These are phyloP conservation scores for Argyrosomus regius DNA, from an alignment of 2,797 vertebrate species.

Conservation along the genomic window DNA sequence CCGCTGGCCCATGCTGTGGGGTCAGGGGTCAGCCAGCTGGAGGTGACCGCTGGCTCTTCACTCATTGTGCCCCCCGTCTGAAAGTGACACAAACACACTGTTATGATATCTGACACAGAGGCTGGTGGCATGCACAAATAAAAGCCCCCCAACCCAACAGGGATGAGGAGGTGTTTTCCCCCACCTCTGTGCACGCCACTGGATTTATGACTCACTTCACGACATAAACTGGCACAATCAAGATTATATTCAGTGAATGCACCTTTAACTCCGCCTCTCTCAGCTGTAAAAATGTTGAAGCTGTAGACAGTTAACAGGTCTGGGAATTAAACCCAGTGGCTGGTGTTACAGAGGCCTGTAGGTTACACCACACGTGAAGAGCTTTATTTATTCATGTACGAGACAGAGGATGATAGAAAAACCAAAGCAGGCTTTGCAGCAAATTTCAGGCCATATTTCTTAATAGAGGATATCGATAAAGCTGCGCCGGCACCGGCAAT, in stretches of 20 bases:
- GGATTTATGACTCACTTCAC: slow-evolving; percentile 9
- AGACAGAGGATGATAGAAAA: slow-evolving; percentile 12
- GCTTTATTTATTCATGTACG: slow-evolving; percentile 12
- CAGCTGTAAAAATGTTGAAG: background rate
- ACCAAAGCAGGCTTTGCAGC: slow-evolving; percentile 32
- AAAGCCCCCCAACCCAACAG: background rate
- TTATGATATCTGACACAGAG: background rate
- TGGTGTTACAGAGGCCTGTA: slow-evolving; percentile 9
- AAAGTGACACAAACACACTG: slow-evolving; percentile 42
- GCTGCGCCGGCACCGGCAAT: slow-evolving; percentile 31
- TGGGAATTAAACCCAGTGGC: slow-evolving; percentile 9
- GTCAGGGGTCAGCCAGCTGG: slow-evolving; percentile 92
- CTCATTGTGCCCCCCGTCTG: slow-evolving; percentile 94
- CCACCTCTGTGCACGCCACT: background rate
- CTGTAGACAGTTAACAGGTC: slow-evolving; percentile 4
- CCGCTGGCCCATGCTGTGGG: slow-evolving; percentile 88
- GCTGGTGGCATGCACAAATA: background rate
- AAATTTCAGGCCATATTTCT: slow-evolving; percentile 38
- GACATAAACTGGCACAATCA: slow-evolving; percentile 9
- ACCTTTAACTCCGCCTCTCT: background rate
- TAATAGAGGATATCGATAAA: slow-evolving; percentile 19
- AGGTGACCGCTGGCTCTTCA: slow-evolving; percentile 91
- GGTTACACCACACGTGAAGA: slow-evolving; percentile 2
- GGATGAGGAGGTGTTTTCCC: background rate
- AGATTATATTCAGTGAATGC: background rate